Percentiles rank a stretch among this genome's conserved stretches.
Conservation (phyloP, 2,113 vertebrate species). For the Gobiocypris rarus region DNA sequence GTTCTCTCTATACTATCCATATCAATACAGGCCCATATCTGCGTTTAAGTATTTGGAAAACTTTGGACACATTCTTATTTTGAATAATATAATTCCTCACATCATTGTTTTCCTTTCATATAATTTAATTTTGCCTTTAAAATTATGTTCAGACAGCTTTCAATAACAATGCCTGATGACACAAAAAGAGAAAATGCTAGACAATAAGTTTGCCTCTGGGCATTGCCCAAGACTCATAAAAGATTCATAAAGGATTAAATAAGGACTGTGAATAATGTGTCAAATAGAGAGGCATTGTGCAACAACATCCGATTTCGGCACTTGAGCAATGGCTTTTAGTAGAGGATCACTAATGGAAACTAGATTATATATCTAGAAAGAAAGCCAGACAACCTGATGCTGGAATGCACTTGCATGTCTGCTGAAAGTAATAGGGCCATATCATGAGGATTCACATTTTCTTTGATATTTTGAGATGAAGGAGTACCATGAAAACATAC, state of each 20-base stretch:
- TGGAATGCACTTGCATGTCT: constrained; percentile 17
- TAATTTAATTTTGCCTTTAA: not conserved
- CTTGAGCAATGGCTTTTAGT: constrained; percentile 34
- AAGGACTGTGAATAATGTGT: constrained; percentile 35
- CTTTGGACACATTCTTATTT: not conserved
- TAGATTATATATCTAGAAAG: constrained; percentile 19
- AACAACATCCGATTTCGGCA: not conserved
- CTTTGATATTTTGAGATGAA: not conserved
- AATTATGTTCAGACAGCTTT: constrained; percentile 15
- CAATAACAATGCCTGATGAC: constrained; percentile 31
- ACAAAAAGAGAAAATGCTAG: constrained; percentile 35
- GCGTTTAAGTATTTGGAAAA: not conserved
- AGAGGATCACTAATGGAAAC: constrained; percentile 24
- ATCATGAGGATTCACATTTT: not conserved
- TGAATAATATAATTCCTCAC: not conserved
- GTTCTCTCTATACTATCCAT: not conserved
- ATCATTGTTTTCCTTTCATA: constrained; percentile 8
- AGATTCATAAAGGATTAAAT: constrained; percentile 51
- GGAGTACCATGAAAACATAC: not conserved
- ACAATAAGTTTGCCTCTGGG: constrained; percentile 45
- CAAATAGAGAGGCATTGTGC: constrained; percentile 31
- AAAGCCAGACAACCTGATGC: not conserved
- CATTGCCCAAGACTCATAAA: constrained; percentile 47
- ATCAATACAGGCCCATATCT: not conserved
- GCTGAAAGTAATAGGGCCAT: not conserved